Percentiles rank a stretch among this genome's conserved stretches.
Evolutionary conservation across 1,140 invertebrate species (phyloP).

Genomic region (Armadillidium nasatum): DNA sequence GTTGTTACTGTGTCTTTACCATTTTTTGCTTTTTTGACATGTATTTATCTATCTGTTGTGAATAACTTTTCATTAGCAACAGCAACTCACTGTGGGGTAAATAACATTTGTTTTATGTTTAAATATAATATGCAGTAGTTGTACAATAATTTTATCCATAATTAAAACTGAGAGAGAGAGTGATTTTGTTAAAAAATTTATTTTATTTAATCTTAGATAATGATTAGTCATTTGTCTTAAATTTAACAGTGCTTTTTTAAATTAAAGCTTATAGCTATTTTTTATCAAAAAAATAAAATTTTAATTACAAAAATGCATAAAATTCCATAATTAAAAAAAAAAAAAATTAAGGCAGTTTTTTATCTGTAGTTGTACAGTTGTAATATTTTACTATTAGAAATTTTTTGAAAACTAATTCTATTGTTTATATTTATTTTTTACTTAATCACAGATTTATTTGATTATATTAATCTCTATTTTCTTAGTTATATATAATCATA

Average conservation of each 20-base stretch:
- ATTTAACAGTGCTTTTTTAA: too few relatives aligned
- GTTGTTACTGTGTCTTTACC: constrained; percentile 10
- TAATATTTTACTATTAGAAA: background rate
- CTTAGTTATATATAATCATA: too few relatives aligned
- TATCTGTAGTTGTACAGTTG: background rate
- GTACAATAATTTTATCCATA: background rate
- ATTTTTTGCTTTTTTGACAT: constrained; percentile 2
- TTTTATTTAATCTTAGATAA: background rate
- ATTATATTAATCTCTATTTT: too few relatives aligned
- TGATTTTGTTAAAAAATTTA: background rate
- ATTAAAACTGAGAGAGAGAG: background rate
- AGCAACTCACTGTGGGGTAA: constrained; percentile 18
- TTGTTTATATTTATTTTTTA: too few relatives aligned
- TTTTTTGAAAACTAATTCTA: too few relatives aligned
- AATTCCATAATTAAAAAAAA: background rate
- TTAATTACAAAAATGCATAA: background rate
- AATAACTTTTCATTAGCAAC: constrained; percentile 5
- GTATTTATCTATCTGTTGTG: background rate
- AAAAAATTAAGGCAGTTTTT: background rate
- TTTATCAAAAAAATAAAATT: background rate
- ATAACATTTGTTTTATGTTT: background rate
- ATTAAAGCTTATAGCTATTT: too few relatives aligned
- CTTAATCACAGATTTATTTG: too few relatives aligned
- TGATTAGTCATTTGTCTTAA: too few relatives aligned
- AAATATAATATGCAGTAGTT: background rate